Conservation (phyloP, 2,797 vertebrate genomes). For the Capromys pilorides region DNA sequence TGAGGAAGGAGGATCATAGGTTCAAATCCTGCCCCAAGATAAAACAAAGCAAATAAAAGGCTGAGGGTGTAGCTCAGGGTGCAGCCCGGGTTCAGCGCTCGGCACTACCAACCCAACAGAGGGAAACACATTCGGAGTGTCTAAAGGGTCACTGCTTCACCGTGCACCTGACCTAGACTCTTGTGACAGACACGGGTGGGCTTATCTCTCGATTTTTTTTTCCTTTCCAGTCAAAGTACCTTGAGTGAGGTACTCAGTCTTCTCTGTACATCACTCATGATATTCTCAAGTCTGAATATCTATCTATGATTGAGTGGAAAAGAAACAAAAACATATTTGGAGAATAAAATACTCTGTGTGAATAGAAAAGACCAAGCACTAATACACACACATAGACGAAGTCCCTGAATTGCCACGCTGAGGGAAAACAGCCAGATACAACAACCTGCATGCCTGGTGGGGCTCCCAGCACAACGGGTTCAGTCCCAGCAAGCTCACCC, state of each 20-base stretch:
- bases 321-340: not conserved
- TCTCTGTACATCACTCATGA: not conserved
- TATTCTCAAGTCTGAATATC: not conserved
- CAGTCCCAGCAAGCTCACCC: not conserved
- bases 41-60: not conserved
- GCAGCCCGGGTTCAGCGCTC: too few relatives aligned
- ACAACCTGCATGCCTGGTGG: too few relatives aligned
- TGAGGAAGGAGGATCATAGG: not conserved
- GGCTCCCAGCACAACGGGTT: too few relatives aligned
- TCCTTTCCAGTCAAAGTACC: not conserved
- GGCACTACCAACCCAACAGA: not conserved
- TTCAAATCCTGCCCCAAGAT: not conserved
- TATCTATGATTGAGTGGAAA: not conserved
- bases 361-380: not conserved
- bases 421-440: not conserved
- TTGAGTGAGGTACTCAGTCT: not conserved
- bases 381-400: not conserved
- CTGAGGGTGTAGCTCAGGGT: not conserved
- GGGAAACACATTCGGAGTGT: not conserved
- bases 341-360: not conserved
- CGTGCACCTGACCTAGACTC: too few relatives aligned
- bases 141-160: not conserved
- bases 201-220: not conserved
- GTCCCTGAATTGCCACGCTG: not conserved
- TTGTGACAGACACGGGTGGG: not conserved